Percentiles rank a stretch among this genome's conserved stretches.
These are phyloP conservation scores for Bungarus multicinctus DNA, from an alignment of 2,113 vertebrate species.

Conservation along the genomic window DNA sequence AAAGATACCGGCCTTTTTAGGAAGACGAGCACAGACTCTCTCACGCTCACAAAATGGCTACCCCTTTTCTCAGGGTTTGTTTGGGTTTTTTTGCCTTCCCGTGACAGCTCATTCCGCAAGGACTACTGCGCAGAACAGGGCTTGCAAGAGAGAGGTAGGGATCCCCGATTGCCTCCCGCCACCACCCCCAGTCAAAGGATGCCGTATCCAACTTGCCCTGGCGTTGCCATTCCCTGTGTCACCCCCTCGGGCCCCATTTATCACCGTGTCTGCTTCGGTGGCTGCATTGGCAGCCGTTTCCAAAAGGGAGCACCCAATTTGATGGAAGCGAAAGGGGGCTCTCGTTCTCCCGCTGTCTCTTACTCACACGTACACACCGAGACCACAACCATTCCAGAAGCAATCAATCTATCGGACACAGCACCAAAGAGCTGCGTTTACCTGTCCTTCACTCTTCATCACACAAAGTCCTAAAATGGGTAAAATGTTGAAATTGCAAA, in stretches of 20 bases:
- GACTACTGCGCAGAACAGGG: no score
- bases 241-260: background rate
- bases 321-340: constrained; percentile 3
- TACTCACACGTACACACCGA: background rate
- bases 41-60: background rate
- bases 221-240: background rate
- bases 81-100: background rate
- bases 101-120: background rate
- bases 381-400: background rate
- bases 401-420: background rate
- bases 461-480: background rate
- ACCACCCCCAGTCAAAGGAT: background rate
- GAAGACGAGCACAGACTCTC: background rate
- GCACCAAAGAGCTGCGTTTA: background rate
- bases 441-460: background rate
- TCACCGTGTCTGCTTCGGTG: background rate
- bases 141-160: background rate
- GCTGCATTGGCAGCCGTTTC: background rate
- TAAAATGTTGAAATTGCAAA: background rate
- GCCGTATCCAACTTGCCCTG: background rate
- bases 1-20: background rate
- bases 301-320: constrained; percentile 4
- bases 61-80: background rate
- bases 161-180: background rate
- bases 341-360: background rate